Base-by-base conservation (phyloP, 2,797 vertebrate genomes). In the Ptychobarbus kaznakovi region DNA sequence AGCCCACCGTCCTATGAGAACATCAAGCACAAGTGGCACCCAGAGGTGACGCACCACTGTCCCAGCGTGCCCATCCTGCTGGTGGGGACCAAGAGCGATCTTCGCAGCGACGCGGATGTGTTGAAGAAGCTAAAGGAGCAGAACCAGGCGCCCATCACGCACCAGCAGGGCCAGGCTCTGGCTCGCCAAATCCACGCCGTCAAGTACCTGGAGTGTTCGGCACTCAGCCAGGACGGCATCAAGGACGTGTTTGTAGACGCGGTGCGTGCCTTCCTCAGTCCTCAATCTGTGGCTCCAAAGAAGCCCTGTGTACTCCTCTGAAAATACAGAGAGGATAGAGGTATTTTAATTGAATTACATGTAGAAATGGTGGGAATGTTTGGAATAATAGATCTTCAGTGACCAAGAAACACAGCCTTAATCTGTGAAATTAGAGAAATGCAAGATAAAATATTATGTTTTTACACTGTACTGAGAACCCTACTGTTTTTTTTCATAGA, bases 51-150 rank as follows among this genome's bases (percentile, higher is more conserved):
- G 68, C 96, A 97, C 90, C 96, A 97, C 82, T 98, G 97, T 89
- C 96, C 97, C 3, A 95, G 95, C 0, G 95, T 97, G 61, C 97
- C 97, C 6, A 94, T 98, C 83, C 94, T 98, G 77, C 91, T 98
- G 56, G 97, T 98, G 18, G 97, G 97, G 88, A 97, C 97, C 0
- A 98, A 98, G 93, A 96, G 94, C 9, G 97, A 98, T 94, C 95
- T 98, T 75, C 94, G 96, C 42, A 95, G 89, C 20, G 96, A 97
- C 82, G 66, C 80, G 0, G 97, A 98, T 82, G 95, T 95, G 1
- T 95, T 96, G 91, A 96, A 95, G 92, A 98, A 97, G 94, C 95
- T 98, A 84, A 98, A 98, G 91, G 97, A 98, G 92, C 96, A 97
- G 93, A 97, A 94, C 92, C 95, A 97, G 91, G 88, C 91, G 6